phyloP scores from a whole-genome alignment of 2,797 vertebrate species.

The Monodelphis domestica region DNA sequence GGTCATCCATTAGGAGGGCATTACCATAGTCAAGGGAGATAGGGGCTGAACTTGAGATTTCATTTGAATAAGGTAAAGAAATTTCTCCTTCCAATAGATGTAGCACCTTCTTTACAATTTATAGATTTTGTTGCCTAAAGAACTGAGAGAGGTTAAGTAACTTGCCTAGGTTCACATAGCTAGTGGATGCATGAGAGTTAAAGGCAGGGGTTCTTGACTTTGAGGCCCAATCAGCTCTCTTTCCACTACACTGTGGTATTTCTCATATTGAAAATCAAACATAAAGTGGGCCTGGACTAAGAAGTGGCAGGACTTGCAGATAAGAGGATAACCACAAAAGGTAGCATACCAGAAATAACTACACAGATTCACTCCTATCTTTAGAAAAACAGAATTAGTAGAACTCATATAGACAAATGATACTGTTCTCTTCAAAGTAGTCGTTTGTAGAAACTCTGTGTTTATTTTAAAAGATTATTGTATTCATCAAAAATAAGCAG shows the following conservation, averaged over 20 bases:
- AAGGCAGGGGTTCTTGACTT: neutral
- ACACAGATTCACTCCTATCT: neutral
- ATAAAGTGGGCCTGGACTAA: too few species aligned
- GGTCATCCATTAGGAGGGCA: neutral
- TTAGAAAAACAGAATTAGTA: neutral
- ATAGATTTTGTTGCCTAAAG: neutral
- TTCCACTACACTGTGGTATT: neutral
- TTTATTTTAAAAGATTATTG: neutral
- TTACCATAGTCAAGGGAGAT: neutral
- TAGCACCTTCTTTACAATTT: neutral
- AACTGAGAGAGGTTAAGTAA: neutral
- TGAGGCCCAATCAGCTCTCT: neutral
- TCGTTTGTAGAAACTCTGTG: neutral
- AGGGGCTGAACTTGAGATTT: neutral
- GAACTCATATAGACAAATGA: neutral
- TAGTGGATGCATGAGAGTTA: neutral
- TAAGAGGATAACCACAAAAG: neutral
- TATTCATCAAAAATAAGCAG: neutral
- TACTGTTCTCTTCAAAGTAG: neutral
- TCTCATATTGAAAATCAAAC: neutral
- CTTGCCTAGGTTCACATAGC: neutral
- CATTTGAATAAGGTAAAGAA: neutral
- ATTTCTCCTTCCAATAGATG: neutral
- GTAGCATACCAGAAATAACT: neutral
- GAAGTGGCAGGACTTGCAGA: neutral